A percentile compares a stretch with the other conserved stretches of the same genome.
phyloP scores from a whole-genome alignment of 1,140 invertebrate genomes.

The Diploscapter pachys region DNA sequence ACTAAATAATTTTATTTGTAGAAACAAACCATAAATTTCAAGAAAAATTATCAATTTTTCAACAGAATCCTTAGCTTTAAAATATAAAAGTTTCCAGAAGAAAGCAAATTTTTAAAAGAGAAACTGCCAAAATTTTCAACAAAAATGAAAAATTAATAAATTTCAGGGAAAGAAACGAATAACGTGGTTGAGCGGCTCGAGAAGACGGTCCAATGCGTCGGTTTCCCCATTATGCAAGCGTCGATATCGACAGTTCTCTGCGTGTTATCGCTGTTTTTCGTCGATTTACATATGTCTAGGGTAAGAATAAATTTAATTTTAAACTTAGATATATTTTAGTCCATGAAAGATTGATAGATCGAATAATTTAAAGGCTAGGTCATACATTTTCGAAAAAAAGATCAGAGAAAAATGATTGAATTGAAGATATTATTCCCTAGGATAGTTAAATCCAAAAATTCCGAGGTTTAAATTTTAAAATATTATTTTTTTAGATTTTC shows the following conservation, averaged over 20 bases:
- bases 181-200: constrained; percentile 21
- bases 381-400: background rate
- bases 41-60: no score
- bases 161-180: constrained; percentile 59
- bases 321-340: background rate
- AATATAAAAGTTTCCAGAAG: no score
- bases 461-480: background rate
- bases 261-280: constrained; percentile 77
- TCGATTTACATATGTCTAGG: constrained; percentile 80
- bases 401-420: background rate
- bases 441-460: background rate
- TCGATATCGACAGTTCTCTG: constrained; percentile 86
- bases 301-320: constrained; percentile 24
- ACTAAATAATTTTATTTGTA: constrained; percentile 49
- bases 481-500: constrained; percentile 72
- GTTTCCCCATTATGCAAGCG: constrained; percentile 89
- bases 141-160: no score
- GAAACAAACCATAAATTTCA: no score
- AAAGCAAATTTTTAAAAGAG: no score
- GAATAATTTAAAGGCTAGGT: no score
- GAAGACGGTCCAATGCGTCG: constrained; percentile 70
- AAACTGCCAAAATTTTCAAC: no score
- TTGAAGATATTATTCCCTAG: background rate
- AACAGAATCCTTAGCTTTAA: no score
- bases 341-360: no score